A percentile compares a stretch with the other conserved stretches of the same genome.
These are phyloP conservation scores for Brachionus calyciflorus DNA, from an alignment of 1,140 invertebrate genomes.

Conservation along the genomic window DNA sequence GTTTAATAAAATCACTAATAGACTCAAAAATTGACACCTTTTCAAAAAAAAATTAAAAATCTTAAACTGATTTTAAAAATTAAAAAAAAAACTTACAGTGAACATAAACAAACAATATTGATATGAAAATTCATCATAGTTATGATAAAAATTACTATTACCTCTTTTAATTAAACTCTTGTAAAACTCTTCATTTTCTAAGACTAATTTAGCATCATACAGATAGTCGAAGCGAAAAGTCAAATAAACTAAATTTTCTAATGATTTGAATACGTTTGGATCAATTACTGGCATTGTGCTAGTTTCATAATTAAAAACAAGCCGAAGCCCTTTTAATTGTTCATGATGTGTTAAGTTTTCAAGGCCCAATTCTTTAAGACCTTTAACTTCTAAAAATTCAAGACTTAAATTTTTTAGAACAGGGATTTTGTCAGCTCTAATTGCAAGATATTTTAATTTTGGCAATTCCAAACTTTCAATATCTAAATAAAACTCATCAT, in stretches of 20 bases:
- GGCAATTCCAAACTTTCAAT: neutral
- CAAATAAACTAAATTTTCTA: neutral
- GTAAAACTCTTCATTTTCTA: neutral
- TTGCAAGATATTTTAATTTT: constrained; percentile 2
- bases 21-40: neutral
- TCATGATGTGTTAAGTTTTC: neutral
- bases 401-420: neutral
- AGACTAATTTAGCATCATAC: neutral
- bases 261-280: neutral
- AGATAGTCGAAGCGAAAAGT: neutral
- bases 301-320: constrained; percentile 17
- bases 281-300: neutral
- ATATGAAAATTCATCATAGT: neutral
- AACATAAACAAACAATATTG: neutral
- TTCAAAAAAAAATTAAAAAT: neutral
- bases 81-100: neutral
- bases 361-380: neutral
- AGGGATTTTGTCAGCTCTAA: neutral
- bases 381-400: constrained; percentile 10
- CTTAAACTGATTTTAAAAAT: neutral
- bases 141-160: neutral
- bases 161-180: neutral
- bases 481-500: neutral
- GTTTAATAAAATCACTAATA: neutral
- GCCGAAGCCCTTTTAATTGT: neutral